Evolutionary conservation across 1,140 invertebrate species (phyloP).

Genomic region (Drosophila teissieri): DNA sequence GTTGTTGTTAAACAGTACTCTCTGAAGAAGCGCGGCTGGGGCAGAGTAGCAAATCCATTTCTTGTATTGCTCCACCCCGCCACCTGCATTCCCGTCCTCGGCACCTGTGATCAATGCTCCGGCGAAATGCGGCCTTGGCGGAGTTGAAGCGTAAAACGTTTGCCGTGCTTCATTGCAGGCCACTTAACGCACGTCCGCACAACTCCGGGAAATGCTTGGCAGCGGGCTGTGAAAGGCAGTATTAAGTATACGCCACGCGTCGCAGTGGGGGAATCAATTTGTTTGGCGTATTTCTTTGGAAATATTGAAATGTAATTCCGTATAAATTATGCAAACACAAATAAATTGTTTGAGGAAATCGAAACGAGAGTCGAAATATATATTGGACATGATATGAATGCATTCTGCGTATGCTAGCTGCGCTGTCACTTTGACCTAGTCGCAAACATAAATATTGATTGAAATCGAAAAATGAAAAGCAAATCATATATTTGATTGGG

Average conservation of each 20-base stretch:
- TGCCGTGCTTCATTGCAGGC: conserved; percentile 61
- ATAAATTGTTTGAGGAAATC: conserved; percentile 42
- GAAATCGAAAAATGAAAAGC: conserved; percentile 47
- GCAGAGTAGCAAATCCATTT: not conserved
- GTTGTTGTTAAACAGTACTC: not conserved
- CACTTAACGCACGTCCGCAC: conserved; percentile 72
- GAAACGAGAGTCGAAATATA: conserved; percentile 31
- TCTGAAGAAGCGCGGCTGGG: not conserved
- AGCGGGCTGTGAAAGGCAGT: conserved; percentile 12
- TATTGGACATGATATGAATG: conserved; percentile 13
- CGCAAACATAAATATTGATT: conserved; percentile 59
- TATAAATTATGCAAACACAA: conserved; percentile 55
- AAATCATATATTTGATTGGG: conserved; percentile 58
- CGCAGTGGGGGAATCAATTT: conserved; percentile 39
- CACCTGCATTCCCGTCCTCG: not conserved
- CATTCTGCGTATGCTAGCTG: conserved; percentile 2
- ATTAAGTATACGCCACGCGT: conserved; percentile 54
- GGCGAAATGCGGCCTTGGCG: not conserved
- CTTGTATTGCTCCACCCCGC: not conserved
- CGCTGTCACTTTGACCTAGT: conserved; percentile 30
- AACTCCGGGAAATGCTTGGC: conserved; percentile 32
- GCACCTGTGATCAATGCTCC: conserved; percentile 7
- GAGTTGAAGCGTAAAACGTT: conserved; percentile 57
- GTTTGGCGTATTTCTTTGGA: conserved; percentile 29
- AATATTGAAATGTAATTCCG: conserved; percentile 47